Percentiles rank a stretch among this genome's conserved stretches.
These are phyloP conservation scores for Sitobion miscanthi DNA, from an alignment of 1,140 invertebrate genomes.

Conservation along the genomic window DNA sequence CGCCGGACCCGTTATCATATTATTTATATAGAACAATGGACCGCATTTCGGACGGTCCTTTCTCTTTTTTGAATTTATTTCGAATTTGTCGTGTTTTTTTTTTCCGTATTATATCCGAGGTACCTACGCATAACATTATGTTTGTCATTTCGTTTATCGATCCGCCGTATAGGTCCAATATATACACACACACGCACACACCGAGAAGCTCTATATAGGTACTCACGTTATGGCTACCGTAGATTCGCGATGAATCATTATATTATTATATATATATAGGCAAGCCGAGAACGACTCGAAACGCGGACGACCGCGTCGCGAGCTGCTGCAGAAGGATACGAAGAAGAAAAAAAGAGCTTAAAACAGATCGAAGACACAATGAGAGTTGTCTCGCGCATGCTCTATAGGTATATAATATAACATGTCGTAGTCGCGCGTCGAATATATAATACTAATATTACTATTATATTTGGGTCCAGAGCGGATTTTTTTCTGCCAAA, in stretches of 20 bases:
- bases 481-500: background rate
- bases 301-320: background rate
- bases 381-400: background rate
- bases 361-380: constrained; percentile 4
- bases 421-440: background rate
- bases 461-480: background rate
- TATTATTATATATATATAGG: no score
- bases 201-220: no score
- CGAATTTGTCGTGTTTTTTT: background rate
- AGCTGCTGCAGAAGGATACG: background rate
- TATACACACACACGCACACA: background rate
- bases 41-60: constrained; percentile 37
- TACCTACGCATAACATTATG: background rate
- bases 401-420: background rate
- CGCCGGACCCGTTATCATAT: background rate
- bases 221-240: background rate
- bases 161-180: background rate
- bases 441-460: no score
- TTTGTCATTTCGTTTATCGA: background rate
- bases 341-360: background rate
- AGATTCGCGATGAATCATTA: background rate
- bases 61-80: constrained; percentile 49
- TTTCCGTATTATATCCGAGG: no score
- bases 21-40: constrained; percentile 47
- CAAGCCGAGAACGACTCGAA: background rate